These are phyloP conservation scores for Noctua janthe DNA, from an alignment of 2,888 invertebrate species.

Conservation along the genomic window DNA sequence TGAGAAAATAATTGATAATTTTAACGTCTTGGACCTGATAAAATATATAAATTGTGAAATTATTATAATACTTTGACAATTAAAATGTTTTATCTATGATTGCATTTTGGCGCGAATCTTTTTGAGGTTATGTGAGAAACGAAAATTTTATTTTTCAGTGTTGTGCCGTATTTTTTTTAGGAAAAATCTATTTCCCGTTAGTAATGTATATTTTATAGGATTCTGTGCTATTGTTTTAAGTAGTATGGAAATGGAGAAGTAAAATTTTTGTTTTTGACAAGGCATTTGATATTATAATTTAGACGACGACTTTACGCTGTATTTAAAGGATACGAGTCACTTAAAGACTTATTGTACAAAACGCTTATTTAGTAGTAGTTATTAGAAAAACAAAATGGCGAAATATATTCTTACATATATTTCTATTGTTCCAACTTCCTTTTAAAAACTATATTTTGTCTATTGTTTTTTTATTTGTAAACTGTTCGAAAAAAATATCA, in stretches of 20 bases:
- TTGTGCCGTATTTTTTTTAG: constrained; percentile 30
- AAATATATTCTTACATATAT: constrained; percentile 4
- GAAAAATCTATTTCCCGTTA: constrained; percentile 14
- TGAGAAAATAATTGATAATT: constrained; percentile 14
- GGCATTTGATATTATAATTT: constrained; percentile 13
- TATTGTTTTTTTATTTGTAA: constrained; percentile 7
- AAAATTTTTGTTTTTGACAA: constrained; percentile 43
- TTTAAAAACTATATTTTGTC: constrained; percentile 5
- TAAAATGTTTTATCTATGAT: constrained; percentile 50
- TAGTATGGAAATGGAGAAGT: constrained; percentile 12
- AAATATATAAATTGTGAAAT: constrained; percentile 35
- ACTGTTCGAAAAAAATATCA: background rate
- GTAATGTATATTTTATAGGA: constrained; percentile 30
- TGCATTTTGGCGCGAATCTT: constrained; percentile 33
- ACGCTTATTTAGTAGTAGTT: constrained; percentile 68
- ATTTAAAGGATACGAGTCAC: constrained; percentile 76
- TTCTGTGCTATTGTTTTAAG: constrained; percentile 30
- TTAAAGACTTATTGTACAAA: constrained; percentile 64
- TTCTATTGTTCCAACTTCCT: background rate
- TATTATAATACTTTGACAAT: constrained; percentile 37
- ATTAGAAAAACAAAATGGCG: constrained; percentile 50
- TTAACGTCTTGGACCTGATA: constrained; percentile 22
- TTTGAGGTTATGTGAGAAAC: constrained; percentile 39
- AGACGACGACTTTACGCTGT: constrained; percentile 75
- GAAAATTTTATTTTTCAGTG: constrained; percentile 33